Base-by-base conservation (phyloP, 1,140 invertebrate genomes). In the Dinothrombium tinctorium region DNA sequence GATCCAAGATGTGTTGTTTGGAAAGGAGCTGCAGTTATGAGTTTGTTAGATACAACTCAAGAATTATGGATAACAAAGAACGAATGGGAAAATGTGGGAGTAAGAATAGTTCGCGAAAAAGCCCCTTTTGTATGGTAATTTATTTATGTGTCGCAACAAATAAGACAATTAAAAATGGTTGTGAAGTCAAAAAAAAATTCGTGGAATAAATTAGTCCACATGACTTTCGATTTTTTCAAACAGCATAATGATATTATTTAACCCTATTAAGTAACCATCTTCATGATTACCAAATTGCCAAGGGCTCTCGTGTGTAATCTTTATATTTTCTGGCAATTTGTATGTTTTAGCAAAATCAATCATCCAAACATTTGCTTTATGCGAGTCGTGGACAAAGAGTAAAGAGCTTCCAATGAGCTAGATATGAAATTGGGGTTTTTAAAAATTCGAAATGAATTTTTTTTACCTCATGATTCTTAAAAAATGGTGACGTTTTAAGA, bases 231-330 rank as follows among this genome's bases (percentile, higher is more conserved):
- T n/a, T n/a, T n/a, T n/a, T n/a, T n/a, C 33, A 29, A 47, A 49
- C 12, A 67, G 55, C 25, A 53, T 50, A 14, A 68, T 62, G 5
- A 94, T 64, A 58, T 79, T 78, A 59, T 94, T 82, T 28, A 95
- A 63, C 39, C 87, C 87, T 44, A 69, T 72, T 0, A 94, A 64
- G 50, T 90, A 81, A 6, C 87, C 87, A 59, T 95, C 87, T 60
- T 95, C 87, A 50, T 94, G 86, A 58, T 92, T 95, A n/a, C 87
- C 89, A 24, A 90, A 79, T 48, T 74, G 71, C 90, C 89, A 96
- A 29, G 71, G 67, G 7, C 69, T 68, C 40, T 72, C 69, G 56
- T 96, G 90, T 43, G 71, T 69, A 41, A 94, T 78, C 2, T 48
- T 52, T 33, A 78, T 54, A 40, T 72, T 64, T 2, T 70, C 66